Evolutionary conservation across 2,797 vertebrate species (phyloP).

Genomic region (Sebastes jordani): DNA sequence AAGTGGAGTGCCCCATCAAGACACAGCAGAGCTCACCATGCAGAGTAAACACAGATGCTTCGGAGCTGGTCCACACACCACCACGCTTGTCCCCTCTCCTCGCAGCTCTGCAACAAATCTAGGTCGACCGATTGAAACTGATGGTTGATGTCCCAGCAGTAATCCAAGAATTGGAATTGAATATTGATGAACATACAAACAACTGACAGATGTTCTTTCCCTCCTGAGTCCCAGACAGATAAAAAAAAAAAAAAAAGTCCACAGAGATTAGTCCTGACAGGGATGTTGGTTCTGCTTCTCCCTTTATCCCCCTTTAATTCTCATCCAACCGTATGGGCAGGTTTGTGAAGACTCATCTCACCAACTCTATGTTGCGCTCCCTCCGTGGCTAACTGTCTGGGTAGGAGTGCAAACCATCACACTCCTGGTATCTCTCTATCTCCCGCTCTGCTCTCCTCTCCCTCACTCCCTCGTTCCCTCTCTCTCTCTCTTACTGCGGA

Average conservation of each 20-base stretch:
- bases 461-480: slow-evolving; percentile 49
- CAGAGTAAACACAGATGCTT: slow-evolving; percentile 68
- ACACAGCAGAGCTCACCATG: slow-evolving; percentile 70
- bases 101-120: slow-evolving; percentile 49
- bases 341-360: slow-evolving; percentile 59
- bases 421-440: slow-evolving; percentile 75
- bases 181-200: slow-evolving; percentile 48
- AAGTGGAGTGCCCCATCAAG: slow-evolving; percentile 59
- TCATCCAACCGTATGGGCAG: slow-evolving; percentile 43
- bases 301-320: slow-evolving; percentile 35
- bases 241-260: slow-evolving; percentile 40
- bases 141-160: slow-evolving; percentile 42
- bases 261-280: slow-evolving; percentile 53
- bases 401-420: slow-evolving; percentile 68
- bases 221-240: slow-evolving; percentile 35
- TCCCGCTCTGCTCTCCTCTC: slow-evolving; percentile 82
- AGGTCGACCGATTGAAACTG: slow-evolving; percentile 39
- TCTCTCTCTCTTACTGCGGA: slow-evolving; percentile 93
- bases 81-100: slow-evolving; percentile 34
- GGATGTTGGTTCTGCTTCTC: slow-evolving; percentile 45
- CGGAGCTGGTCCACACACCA: slow-evolving; percentile 41
- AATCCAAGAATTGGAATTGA: slow-evolving; percentile 56
- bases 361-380: slow-evolving; percentile 78
- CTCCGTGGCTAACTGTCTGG: slow-evolving; percentile 75
- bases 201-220: slow-evolving; percentile 58